phyloP scores from a whole-genome alignment of 2,797 vertebrate species.

The Pogoniulus pusillus region DNA sequence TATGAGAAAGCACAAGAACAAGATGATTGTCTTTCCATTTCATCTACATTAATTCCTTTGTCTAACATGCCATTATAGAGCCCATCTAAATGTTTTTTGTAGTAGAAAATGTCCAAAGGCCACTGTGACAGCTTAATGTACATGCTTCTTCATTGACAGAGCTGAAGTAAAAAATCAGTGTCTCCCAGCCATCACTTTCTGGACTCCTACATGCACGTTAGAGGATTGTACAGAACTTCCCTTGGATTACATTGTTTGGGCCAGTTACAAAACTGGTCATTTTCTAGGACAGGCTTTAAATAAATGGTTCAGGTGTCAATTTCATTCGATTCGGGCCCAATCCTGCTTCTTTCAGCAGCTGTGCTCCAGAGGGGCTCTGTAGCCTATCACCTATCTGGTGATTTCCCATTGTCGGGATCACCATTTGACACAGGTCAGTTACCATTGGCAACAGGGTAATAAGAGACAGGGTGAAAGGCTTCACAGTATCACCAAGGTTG shows the following conservation, averaged over 20 bases:
- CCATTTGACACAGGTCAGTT: too few species aligned
- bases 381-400: too few species aligned
- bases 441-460: too few species aligned
- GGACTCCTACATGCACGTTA: background rate
- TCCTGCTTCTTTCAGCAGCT: too few species aligned
- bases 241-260: background rate
- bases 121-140: background rate
- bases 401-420: too few species aligned
- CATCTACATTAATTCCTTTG: background rate
- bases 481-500: too few species aligned
- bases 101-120: background rate
- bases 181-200: background rate
- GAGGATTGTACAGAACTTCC: background rate
- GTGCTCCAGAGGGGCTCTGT: too few species aligned
- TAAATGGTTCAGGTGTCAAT: too few species aligned
- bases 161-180: background rate
- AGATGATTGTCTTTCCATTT: background rate
- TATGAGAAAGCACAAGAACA: background rate
- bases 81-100: background rate
- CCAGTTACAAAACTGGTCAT: background rate
- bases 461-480: too few species aligned
- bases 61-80: background rate
- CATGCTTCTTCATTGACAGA: background rate
- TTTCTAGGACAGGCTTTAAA: background rate
- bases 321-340: too few species aligned